phyloP scores from a whole-genome alignment of 1,140 invertebrate genomes.

The Papilio dardanus region DNA sequence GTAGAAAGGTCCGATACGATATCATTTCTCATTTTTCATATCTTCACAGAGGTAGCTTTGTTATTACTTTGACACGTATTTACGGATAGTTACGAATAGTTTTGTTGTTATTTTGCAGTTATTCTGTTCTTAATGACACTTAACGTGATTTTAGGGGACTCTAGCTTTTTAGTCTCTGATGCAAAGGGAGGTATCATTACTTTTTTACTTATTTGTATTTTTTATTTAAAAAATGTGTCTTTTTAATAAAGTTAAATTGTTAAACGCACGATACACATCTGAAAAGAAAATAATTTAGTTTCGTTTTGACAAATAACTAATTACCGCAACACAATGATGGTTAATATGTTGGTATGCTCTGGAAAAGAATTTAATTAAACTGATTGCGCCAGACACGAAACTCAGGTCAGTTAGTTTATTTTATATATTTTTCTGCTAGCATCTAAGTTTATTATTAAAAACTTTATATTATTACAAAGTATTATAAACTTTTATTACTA shows the following conservation, averaged over 20 bases:
- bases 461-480: constrained; percentile 43
- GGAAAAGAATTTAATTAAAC: constrained; percentile 61
- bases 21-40: constrained; percentile 49
- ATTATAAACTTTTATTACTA: neutral
- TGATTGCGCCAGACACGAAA: constrained; percentile 39
- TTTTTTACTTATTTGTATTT: constrained; percentile 9
- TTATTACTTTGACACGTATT: constrained; percentile 26
- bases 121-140: neutral
- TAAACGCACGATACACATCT: neutral
- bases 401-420: constrained; percentile 41
- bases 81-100: neutral
- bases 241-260: neutral
- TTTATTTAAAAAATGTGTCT: no score
- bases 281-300: no score
- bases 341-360: constrained; percentile 39
- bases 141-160: neutral
- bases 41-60: constrained; percentile 2
- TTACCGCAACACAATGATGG: constrained; percentile 26
- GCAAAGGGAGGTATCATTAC: neutral
- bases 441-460: constrained; percentile 38
- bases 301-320: constrained; percentile 24
- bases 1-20: constrained; percentile 46
- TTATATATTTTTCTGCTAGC: constrained; percentile 36
- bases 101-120: neutral
- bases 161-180: neutral